Conservation (phyloP, 2,113 vertebrate genomes). For the Eonycteris spelaea region DNA sequence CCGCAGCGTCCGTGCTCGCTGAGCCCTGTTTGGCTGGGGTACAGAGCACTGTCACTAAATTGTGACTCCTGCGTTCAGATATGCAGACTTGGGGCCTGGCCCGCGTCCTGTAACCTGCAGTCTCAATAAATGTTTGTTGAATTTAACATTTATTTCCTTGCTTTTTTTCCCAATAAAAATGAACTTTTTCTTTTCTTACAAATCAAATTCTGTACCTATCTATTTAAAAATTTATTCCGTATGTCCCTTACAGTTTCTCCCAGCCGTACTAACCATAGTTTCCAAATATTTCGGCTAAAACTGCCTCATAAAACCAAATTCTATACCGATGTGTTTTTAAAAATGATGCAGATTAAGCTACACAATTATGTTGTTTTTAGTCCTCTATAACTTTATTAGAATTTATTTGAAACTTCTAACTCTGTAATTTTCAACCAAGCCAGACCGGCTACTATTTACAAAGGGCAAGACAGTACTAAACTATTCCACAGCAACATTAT, state of each 20-base stretch:
- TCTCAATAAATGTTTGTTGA: not conserved
- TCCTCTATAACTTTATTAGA: slow-evolving; percentile 41
- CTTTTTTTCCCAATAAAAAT: not conserved
- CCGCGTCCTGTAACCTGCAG: not conserved
- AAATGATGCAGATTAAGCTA: not conserved
- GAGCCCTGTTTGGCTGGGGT: not conserved
- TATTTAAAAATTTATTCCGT: not conserved
- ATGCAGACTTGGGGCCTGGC: accelerated
- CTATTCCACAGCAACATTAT: not conserved
- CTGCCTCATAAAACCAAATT: slow-evolving; percentile 9
- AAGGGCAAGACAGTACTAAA: not conserved
- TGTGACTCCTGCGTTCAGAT: not conserved
- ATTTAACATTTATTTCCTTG: not conserved
- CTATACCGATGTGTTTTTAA: not conserved
- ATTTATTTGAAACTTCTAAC: not conserved
- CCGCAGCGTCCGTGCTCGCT: not conserved
- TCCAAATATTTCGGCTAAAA: slow-evolving; percentile 1
- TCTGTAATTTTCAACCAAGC: not conserved
- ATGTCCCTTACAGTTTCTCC: not conserved
- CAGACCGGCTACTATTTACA: not conserved
- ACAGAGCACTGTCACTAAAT: not conserved
- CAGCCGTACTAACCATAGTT: not conserved
- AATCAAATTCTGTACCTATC: not conserved
- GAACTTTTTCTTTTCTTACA: not conserved
- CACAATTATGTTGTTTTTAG: not conserved